phyloP scores from a whole-genome alignment of 2,113 vertebrate species.

The Clinocottus analis region DNA sequence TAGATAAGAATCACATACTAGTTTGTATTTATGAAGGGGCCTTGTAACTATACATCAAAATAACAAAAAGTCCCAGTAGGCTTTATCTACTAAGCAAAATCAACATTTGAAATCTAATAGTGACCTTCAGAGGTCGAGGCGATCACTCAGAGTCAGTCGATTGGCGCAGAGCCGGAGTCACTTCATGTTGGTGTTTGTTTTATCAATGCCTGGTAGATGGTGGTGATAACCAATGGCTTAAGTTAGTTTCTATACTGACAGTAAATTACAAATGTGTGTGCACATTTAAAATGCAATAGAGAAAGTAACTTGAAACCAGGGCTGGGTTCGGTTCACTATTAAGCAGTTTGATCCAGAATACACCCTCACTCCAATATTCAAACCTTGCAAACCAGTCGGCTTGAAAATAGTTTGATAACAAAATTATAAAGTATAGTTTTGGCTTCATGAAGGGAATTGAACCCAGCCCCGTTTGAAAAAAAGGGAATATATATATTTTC shows the following conservation, averaged over 20 bases:
- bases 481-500: conserved; percentile 41
- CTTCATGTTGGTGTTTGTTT: conserved; percentile 69
- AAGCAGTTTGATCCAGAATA: conserved; percentile 3
- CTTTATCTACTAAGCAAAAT: background rate
- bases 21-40: background rate
- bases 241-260: conserved; percentile 39
- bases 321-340: conserved; percentile 39
- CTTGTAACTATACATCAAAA: background rate
- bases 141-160: conserved; percentile 40
- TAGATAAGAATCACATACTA: background rate
- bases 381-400: conserved; percentile 1
- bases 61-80: background rate
- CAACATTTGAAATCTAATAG: background rate
- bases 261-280: conserved; percentile 64
- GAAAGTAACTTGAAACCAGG: conserved; percentile 39
- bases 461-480: conserved; percentile 34
- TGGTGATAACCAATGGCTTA: conserved; percentile 33
- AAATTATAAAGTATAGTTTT: background rate
- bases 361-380: conserved; percentile 3
- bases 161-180: conserved; percentile 3
- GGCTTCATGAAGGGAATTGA: conserved; percentile 42
- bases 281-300: conserved; percentile 53
- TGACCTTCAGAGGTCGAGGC: conserved; percentile 28
- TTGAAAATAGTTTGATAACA: background rate
- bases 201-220: conserved; percentile 6